phyloP scores from a whole-genome alignment of 2,113 vertebrate species.

The Leucosticte australis region DNA sequence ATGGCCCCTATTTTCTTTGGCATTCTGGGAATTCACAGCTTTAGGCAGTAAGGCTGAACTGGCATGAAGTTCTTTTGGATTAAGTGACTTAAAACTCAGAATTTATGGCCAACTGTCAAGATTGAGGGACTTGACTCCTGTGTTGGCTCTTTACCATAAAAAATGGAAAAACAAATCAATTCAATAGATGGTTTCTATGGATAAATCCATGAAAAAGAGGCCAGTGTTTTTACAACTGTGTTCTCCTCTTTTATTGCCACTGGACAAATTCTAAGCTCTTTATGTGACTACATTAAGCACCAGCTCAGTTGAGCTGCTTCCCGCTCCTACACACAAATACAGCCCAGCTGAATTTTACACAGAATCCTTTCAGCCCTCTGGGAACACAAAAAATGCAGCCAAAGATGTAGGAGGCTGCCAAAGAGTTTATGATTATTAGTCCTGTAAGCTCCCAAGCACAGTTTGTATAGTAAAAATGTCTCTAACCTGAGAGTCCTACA shows the following conservation, averaged over 20 bases:
- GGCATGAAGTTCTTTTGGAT: background rate
- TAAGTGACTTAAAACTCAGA: background rate
- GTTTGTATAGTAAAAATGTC: background rate
- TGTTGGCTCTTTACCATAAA: background rate
- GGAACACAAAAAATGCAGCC: background rate
- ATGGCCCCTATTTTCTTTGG: background rate
- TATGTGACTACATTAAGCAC: background rate
- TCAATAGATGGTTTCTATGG: background rate
- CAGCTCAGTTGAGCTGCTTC: background rate
- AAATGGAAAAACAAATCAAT: background rate
- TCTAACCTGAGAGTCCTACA: background rate
- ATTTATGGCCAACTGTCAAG: background rate
- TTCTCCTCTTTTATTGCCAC: conserved; percentile 20
- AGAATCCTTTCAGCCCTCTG: conserved; percentile 5
- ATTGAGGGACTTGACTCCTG: background rate
- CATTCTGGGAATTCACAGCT: background rate
- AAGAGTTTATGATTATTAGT: conserved; percentile 33
- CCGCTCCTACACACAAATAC: conserved; percentile 6
- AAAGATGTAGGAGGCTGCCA: conserved; percentile 4
- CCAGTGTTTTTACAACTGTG: background rate
- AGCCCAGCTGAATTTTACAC: conserved; percentile 11
- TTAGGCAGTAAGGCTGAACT: background rate
- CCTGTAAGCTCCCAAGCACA: background rate
- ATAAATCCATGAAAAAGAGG: background rate
- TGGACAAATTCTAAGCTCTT: background rate